Conservation (phyloP, 2,113 vertebrate species). For the Sylvietta virens region DNA sequence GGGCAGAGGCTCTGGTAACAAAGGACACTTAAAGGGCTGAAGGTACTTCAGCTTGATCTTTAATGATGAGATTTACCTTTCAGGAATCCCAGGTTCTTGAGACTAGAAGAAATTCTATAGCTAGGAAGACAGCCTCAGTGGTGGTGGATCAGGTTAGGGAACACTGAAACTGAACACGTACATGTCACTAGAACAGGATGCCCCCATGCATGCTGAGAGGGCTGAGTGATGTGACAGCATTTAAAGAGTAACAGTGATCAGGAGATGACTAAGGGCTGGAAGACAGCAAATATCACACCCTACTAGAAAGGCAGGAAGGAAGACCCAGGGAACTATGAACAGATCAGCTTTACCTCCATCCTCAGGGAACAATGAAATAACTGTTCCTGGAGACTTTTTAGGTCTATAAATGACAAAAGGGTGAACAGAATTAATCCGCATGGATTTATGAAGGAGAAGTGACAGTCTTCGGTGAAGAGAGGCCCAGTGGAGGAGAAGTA, state of each 20-base stretch:
- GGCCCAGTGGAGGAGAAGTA: background rate
- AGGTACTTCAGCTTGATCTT: background rate
- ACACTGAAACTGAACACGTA: accelerated
- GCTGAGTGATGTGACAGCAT: background rate
- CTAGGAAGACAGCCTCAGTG: background rate
- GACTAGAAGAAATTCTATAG: background rate
- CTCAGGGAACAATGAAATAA: background rate
- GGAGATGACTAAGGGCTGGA: background rate
- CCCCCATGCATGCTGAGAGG: background rate
- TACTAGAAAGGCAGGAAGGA: background rate
- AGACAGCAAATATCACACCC: background rate
- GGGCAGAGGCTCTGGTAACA: background rate
- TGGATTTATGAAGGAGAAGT: background rate
- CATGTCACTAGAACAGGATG: background rate
- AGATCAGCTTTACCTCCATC: background rate
- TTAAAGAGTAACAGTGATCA: background rate
- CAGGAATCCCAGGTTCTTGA: background rate
- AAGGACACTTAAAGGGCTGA: background rate
- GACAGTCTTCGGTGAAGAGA: background rate
- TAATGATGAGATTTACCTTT: background rate
- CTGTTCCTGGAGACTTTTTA: background rate
- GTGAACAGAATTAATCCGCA: background rate
- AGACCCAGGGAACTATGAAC: background rate
- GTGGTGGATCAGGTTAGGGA: background rate
- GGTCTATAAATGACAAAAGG: background rate